Conservation (phyloP, 2,113 vertebrate genomes). For the Oncorhynchus kisutch region DNA sequence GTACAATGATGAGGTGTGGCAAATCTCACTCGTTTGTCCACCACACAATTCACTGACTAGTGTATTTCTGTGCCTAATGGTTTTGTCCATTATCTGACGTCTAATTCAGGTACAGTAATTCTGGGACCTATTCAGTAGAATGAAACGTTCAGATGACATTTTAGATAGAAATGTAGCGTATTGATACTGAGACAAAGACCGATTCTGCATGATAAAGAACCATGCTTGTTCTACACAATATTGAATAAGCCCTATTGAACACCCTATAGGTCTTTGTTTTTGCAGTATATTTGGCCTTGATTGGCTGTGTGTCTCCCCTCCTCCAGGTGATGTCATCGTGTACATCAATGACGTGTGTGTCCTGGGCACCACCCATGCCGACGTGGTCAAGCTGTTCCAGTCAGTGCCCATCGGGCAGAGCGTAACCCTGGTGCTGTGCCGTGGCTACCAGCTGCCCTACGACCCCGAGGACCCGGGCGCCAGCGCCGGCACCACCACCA, state of each 20-base stretch:
- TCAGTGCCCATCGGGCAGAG: slow-evolving; percentile 97
- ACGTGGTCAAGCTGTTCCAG: slow-evolving; percentile 98
- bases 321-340: slow-evolving; percentile 95
- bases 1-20: neutral
- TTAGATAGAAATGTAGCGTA: too few species aligned
- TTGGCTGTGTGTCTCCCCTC: slow-evolving; percentile 48
- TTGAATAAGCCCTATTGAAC: too few species aligned
- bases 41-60: neutral
- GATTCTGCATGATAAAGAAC: neutral
- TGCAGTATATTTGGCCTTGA: neutral
- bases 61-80: too few species aligned
- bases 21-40: neutral
- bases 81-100: neutral
- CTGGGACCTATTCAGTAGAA: too few species aligned
- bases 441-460: slow-evolving; percentile 94
- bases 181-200: neutral
- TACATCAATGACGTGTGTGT: slow-evolving; percentile 98
- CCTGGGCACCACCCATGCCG: slow-evolving; percentile 96
- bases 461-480: slow-evolving; percentile 90
- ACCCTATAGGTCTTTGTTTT: too few species aligned
- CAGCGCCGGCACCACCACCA: slow-evolving; percentile 63
- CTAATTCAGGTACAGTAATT: neutral
- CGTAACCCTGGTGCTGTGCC: slow-evolving; percentile 93
- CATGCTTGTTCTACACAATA: too few species aligned
- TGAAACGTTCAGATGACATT: too few species aligned